A percentile compares a stretch with the other conserved stretches of the same genome.
Evolutionary conservation across 2,113 vertebrate genomes (phyloP).

Genomic region (Charina bottae): DNA sequence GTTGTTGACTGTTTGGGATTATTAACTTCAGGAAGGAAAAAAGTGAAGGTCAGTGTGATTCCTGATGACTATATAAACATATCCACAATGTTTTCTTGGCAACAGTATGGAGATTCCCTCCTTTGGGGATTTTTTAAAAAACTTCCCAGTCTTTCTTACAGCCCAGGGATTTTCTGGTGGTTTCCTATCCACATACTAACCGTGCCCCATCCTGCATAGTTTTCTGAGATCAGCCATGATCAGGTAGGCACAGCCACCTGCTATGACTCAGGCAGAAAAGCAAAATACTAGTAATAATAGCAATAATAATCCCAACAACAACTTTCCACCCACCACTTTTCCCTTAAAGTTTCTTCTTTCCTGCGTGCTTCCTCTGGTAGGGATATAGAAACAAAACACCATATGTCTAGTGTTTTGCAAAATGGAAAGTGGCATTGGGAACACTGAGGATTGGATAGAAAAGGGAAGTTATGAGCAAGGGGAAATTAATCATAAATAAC

Average conservation of each 20-base stretch:
- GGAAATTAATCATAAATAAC: background rate
- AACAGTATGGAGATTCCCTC: background rate
- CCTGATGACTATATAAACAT: background rate
- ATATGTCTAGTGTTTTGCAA: background rate
- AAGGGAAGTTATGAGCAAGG: background rate
- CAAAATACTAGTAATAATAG: background rate
- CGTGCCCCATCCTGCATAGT: background rate
- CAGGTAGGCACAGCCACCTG: background rate
- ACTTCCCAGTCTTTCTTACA: background rate
- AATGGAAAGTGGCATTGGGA: background rate
- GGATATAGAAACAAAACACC: background rate
- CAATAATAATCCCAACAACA: background rate
- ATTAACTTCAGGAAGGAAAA: background rate
- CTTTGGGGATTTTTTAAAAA: background rate
- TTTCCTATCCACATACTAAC: background rate
- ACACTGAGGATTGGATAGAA: background rate
- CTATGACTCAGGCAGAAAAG: background rate
- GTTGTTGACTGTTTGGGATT: background rate
- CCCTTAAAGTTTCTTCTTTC: background rate
- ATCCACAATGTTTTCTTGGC: background rate
- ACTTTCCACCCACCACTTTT: background rate
- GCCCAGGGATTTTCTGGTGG: background rate
- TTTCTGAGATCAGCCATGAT: background rate
- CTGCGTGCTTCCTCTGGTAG: background rate
- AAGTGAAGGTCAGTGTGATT: background rate